Conservation (phyloP, 2,113 vertebrate species). For the Zosterops borbonicus region DNA sequence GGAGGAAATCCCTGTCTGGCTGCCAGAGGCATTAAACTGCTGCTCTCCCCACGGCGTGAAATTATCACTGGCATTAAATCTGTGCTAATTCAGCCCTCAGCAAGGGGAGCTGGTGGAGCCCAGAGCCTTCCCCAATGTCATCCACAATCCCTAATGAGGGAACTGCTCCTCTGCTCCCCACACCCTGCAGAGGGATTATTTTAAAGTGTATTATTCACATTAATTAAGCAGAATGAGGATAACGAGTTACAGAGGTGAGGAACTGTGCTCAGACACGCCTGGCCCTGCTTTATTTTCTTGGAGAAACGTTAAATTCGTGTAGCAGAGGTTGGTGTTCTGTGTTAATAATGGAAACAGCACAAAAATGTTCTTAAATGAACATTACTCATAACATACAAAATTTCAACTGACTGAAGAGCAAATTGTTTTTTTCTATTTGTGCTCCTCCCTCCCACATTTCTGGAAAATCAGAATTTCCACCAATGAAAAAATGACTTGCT, state of each 20-base stretch:
- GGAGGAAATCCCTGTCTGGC: conserved; percentile 48
- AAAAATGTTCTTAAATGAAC: not conserved
- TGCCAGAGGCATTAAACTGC: conserved; percentile 59
- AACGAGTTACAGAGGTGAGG: not conserved
- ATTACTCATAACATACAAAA: not conserved
- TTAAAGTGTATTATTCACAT: conserved; percentile 21
- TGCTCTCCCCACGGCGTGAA: conserved; percentile 58
- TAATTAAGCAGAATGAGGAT: conserved; percentile 9
- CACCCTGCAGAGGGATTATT: not conserved
- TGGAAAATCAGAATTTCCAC: not conserved
- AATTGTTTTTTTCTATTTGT: not conserved
- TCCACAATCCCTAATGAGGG: conserved; percentile 60
- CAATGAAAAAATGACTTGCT: not conserved
- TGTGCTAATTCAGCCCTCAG: conserved; percentile 61
- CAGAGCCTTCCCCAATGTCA: conserved; percentile 43
- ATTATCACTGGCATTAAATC: conserved; percentile 69
- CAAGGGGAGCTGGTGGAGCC: conserved; percentile 53
- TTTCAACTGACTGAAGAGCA: not conserved
- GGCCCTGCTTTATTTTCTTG: not conserved
- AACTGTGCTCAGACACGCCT: not conserved
- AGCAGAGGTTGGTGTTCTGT: not conserved
- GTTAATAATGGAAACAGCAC: not conserved
- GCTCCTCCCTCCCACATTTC: not conserved
- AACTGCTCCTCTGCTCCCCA: not conserved
- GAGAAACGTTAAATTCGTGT: not conserved